These are phyloP conservation scores for Hystrix cristata DNA, from an alignment of 2,113 vertebrate species.

Conservation along the genomic window DNA sequence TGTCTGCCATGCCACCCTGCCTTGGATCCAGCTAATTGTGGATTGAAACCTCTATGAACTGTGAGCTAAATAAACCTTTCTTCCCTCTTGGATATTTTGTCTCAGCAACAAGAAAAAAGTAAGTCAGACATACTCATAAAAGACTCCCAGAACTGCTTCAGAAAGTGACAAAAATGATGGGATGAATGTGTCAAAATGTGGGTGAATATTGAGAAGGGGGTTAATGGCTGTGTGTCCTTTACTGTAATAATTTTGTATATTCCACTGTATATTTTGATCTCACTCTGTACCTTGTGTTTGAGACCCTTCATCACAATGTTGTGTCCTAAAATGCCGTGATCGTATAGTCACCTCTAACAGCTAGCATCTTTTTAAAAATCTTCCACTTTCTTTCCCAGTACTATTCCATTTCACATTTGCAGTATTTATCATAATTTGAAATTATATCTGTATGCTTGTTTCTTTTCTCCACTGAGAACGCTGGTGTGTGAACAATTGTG, in stretches of 20 bases:
- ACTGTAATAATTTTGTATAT: neutral
- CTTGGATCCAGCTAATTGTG: too few species aligned
- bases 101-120: too few species aligned
- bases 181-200: neutral
- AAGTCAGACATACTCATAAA: too few species aligned
- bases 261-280: neutral
- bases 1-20: too few species aligned
- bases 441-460: conserved; percentile 8
- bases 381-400: neutral
- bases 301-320: conserved; percentile 44
- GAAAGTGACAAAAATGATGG: neutral
- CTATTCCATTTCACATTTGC: neutral
- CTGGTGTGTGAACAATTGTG: too few species aligned
- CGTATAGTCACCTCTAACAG: conserved; percentile 68
- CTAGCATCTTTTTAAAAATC: neutral
- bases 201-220: neutral
- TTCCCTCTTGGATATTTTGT: too few species aligned
- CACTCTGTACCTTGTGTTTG: neutral
- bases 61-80: too few species aligned
- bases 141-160: neutral
- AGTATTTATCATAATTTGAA: conserved; percentile 36
- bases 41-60: too few species aligned
- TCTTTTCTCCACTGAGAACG: neutral
- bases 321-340: conserved; percentile 74
- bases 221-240: neutral